Evolutionary conservation across 1,140 invertebrate genomes (phyloP).

Genomic region (Rhagoletis zephyria): DNA sequence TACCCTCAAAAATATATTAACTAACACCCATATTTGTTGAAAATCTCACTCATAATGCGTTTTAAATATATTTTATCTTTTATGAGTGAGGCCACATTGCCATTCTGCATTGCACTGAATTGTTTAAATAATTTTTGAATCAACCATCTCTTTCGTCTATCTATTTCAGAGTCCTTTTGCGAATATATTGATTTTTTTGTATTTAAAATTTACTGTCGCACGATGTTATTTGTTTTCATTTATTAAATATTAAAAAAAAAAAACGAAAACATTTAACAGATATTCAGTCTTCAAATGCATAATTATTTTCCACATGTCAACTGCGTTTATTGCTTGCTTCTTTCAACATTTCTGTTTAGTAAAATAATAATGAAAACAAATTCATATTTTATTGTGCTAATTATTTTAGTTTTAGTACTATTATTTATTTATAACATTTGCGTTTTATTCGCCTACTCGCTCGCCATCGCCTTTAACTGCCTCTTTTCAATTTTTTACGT

Average conservation of each 20-base stretch:
- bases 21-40: no score
- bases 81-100: no score
- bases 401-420: slow-evolving; percentile 31
- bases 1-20: no score
- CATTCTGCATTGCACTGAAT: background rate
- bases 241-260: slow-evolving; percentile 37
- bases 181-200: no score
- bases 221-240: background rate
- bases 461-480: background rate
- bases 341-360: background rate
- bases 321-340: background rate
- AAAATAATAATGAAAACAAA: background rate
- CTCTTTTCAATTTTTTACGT: background rate
- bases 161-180: background rate
- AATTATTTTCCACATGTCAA: background rate
- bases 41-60: no score
- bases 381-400: slow-evolving; percentile 32
- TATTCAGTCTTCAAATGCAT: slow-evolving; percentile 52
- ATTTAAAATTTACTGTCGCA: no score
- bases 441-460: slow-evolving; percentile 19
- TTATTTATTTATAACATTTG: slow-evolving; percentile 9
- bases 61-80: no score
- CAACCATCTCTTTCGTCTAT: background rate
- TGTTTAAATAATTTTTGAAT: background rate
- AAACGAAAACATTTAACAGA: slow-evolving; percentile 17